Conservation (phyloP, 2,113 vertebrate genomes). For the Reinhardtius hippoglossoides region DNA sequence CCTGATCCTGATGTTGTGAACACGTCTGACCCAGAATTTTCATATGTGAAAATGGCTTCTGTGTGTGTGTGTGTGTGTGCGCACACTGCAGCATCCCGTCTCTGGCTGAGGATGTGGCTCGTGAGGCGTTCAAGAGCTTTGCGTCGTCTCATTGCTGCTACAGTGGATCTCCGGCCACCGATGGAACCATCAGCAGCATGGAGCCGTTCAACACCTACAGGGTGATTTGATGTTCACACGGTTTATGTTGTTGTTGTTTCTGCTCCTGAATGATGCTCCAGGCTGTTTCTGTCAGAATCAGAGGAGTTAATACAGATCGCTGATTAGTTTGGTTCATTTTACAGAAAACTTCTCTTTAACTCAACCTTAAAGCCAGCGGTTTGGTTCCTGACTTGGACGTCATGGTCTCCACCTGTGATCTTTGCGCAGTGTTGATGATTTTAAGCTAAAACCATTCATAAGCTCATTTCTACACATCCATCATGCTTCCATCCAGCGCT, state of each 20-base stretch:
- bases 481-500: too few species aligned
- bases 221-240: slow-evolving; percentile 43
- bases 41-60: background rate
- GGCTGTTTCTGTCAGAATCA: background rate
- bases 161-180: slow-evolving; percentile 38
- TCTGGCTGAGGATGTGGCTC: slow-evolving; percentile 69
- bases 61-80: slow-evolving; percentile 19
- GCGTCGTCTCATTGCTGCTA: slow-evolving; percentile 70
- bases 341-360: too few species aligned
- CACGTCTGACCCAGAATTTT: too few species aligned
- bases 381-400: background rate
- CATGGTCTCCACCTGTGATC: too few species aligned
- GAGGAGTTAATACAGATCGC: background rate
- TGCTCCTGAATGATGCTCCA: background rate
- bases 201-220: slow-evolving; percentile 77
- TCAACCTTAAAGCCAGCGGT: too few species aligned
- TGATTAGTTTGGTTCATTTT: background rate
- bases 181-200: slow-evolving; percentile 77
- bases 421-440: too few species aligned
- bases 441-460: too few species aligned
- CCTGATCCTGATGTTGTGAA: background rate
- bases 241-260: background rate
- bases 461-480: too few species aligned
- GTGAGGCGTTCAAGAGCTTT: slow-evolving; percentile 48
- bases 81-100: slow-evolving; percentile 65